phyloP scores from a whole-genome alignment of 2,888 invertebrate species.

The Nomada fucata region DNA sequence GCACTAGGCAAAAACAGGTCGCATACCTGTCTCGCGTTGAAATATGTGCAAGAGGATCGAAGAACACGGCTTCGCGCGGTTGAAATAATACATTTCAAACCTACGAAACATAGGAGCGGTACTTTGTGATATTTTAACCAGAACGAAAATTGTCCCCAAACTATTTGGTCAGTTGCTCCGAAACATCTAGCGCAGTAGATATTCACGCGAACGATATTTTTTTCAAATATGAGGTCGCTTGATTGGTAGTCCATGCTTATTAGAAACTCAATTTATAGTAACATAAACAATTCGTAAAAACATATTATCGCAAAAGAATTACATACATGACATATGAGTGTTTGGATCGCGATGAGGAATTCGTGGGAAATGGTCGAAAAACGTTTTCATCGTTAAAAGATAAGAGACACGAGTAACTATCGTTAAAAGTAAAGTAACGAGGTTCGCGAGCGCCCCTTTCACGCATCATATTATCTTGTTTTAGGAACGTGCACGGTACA shows the following conservation, averaged over 20 bases:
- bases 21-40: slow-evolving; percentile 22
- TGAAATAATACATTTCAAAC: slow-evolving; percentile 3
- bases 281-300: neutral
- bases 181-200: too few species aligned
- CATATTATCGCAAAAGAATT: neutral
- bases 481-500: slow-evolving; percentile 28
- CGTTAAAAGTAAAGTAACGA: slow-evolving; percentile 38
- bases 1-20: slow-evolving; percentile 3
- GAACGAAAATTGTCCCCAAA: neutral
- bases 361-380: slow-evolving; percentile 27
- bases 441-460: slow-evolving; percentile 35
- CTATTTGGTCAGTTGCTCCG: neutral
- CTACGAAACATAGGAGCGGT: neutral
- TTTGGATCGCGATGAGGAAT: neutral
- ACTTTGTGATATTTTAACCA: neutral
- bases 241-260: slow-evolving; percentile 56
- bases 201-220: too few species aligned
- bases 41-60: slow-evolving; percentile 10
- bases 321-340: neutral
- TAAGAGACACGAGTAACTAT: slow-evolving; percentile 20
- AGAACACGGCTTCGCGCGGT: neutral
- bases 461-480: slow-evolving; percentile 44
- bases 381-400: slow-evolving; percentile 40
- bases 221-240: neutral
- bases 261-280: neutral